Evolutionary conservation across 2,888 invertebrate species (phyloP).

Genomic region (Strigamia maritima): DNA sequence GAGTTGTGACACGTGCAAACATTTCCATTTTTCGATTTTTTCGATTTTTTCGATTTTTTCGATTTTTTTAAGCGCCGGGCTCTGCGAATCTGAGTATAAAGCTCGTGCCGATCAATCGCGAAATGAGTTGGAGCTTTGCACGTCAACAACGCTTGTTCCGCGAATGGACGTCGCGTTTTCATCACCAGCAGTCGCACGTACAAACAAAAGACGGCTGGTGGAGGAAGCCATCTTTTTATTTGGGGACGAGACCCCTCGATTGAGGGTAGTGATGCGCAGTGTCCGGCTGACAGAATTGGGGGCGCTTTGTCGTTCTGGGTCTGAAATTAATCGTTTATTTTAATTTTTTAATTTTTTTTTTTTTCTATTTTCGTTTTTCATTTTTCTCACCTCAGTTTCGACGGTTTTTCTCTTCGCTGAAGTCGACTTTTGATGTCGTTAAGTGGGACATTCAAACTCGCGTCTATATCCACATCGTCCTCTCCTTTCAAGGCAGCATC

Average conservation of each 20-base stretch:
- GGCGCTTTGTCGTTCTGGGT: slow-evolving; percentile 35
- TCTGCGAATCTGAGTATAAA: not conserved
- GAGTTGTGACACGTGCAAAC: not conserved
- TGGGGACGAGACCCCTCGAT: slow-evolving; percentile 35
- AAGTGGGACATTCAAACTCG: slow-evolving; percentile 36
- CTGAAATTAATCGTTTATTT: not conserved
- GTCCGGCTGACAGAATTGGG: slow-evolving; percentile 39
- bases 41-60: too few species aligned
- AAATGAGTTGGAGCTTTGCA: not conserved
- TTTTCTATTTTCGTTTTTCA: not conserved
- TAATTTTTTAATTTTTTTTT: not conserved
- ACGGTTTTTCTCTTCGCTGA: slow-evolving; percentile 15
- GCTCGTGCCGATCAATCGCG: not conserved
- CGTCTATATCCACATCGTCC: slow-evolving; percentile 42
- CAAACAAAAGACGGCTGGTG: slow-evolving; percentile 5
- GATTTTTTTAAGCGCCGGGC: not conserved
- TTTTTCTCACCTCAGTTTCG: slow-evolving; percentile 9
- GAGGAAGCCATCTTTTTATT: slow-evolving; percentile 20
- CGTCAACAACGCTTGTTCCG: not conserved
- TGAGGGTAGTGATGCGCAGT: slow-evolving; percentile 39
- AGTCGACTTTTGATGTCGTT: slow-evolving; percentile 10
- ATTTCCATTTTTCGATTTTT: not conserved
- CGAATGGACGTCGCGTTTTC: not conserved
- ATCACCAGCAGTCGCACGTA: slow-evolving; percentile 30
- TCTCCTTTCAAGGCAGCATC: slow-evolving; percentile 62